These are phyloP conservation scores for Pristis pectinata DNA, from an alignment of 2,797 vertebrate species.

Conservation along the genomic window DNA sequence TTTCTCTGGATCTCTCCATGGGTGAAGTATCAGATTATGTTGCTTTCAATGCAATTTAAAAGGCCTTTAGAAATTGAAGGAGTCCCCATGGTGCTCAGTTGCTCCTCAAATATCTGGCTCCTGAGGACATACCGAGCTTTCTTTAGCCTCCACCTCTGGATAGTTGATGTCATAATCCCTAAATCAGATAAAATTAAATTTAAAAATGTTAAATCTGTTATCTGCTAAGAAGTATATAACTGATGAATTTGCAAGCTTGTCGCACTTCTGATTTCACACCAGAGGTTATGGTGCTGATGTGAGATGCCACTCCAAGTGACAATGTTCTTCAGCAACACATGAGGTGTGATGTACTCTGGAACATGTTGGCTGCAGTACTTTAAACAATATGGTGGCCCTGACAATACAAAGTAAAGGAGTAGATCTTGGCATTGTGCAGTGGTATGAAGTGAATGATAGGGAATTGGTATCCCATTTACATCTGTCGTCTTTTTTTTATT, in stretches of 20 bases:
- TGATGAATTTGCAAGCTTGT: not conserved
- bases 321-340: not conserved
- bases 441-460: not conserved
- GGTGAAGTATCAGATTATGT: not conserved
- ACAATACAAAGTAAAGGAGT: not conserved
- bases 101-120: not conserved
- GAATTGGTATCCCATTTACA: not conserved
- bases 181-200: not conserved
- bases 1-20: too few relatives aligned
- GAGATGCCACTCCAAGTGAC: not conserved
- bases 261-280: not conserved
- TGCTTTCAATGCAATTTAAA: not conserved
- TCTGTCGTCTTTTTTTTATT: not conserved
- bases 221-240: not conserved
- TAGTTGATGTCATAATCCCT: not conserved
- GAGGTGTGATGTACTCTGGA: not conserved
- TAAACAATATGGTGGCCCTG: not conserved
- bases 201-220: not conserved
- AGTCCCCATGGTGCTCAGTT: not conserved
- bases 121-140: not conserved
- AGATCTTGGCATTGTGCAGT: not conserved
- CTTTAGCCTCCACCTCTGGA: not conserved
- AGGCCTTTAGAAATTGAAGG: not conserved
- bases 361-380: too few relatives aligned
- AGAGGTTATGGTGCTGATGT: not conserved